Evolutionary conservation across 2,888 invertebrate genomes (phyloP), one percentile per base, ranked within the genome.

Genomic region (Tanytarsus gracilentus): DNA sequence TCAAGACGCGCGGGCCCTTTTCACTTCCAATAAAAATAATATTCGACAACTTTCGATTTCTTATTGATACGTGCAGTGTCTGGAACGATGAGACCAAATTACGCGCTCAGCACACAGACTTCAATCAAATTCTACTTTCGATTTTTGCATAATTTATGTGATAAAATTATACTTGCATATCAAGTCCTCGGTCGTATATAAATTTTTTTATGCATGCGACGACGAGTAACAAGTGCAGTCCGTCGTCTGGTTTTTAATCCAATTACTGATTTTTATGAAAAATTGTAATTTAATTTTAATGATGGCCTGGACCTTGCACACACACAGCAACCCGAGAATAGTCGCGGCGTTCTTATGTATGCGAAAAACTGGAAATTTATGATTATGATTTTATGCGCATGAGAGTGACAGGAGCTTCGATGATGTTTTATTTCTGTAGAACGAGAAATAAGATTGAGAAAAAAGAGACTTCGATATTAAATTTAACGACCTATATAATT

Each of bases 241-340:
- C 21, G 6, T 7, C 9, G 44, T 44, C 49, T 48, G 50, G 50
- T 50, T 60, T 60, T 36, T 60, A 60, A 60, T 60, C 60, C 60
- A 60, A 60, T 60, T 60, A 60, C 49, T 58, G 58, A 58, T 55
- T 58, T 44, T 44, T 60, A 60, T 60, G 39, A 60, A 50, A 58
- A 60, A 50, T 60, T 60, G 60, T 60, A 60, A 60, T 60, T 60
- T 50, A 33, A 50, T 50, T 33, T 60, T 60, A 60, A 60, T 60
- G 60, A 60, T 50, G 16, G 27, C 27, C 18, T 60, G 48, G 48
- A 56, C 55, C 58, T 58, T 48, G 44, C 44, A 18, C 23, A 44
- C 44, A 36, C 14, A 44, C 23, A 23, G 23, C 44, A n/a, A 18
- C 21, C n/a, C 8, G 16, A 6, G n/a, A n/a, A n/a, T n/a, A 21